Percentiles rank a stretch among this genome's conserved stretches.
These are phyloP conservation scores for Volucella inflata DNA, from an alignment of 2,888 invertebrate genomes.

Conservation along the genomic window DNA sequence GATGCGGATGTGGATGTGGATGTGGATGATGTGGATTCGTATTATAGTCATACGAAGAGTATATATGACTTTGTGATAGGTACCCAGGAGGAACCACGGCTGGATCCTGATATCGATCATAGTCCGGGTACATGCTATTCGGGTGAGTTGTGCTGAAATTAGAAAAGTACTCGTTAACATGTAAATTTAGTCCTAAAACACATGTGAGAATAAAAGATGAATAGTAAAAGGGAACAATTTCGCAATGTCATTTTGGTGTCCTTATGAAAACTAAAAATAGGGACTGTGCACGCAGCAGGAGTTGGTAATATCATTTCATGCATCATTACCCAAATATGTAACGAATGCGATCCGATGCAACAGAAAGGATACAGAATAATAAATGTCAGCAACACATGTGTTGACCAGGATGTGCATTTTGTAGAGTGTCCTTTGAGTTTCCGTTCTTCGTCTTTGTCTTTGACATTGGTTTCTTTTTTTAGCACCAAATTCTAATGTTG, in stretches of 20 bases:
- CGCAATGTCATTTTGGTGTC: constrained; percentile 46
- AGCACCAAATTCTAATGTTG: constrained; percentile 27
- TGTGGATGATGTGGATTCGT: constrained; percentile 70
- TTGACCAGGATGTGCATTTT: constrained; percentile 72
- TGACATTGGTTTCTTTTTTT: constrained; percentile 25
- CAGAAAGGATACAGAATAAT: constrained; percentile 52
- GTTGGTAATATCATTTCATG: constrained; percentile 82
- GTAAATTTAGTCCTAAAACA: not conserved
- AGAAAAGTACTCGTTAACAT: constrained; percentile 28
- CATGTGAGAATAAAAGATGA: not conserved
- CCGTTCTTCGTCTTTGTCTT: constrained; percentile 46
- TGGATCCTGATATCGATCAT: constrained; percentile 77
- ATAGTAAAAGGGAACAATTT: constrained; percentile 25
- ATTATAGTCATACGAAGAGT: constrained; percentile 77
- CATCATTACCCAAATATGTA: constrained; percentile 80
- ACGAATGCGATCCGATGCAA: constrained; percentile 35
- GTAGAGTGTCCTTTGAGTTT: constrained; percentile 67
- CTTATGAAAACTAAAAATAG: constrained; percentile 44
- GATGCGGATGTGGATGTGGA: constrained; percentile 68
- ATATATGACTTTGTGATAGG: constrained; percentile 76
- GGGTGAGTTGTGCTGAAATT: constrained; percentile 77
- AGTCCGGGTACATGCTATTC: constrained; percentile 69
- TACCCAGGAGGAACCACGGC: constrained; percentile 79
- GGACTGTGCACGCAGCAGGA: constrained; percentile 42
- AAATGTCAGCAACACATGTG: constrained; percentile 60